Percentiles rank a stretch among this genome's conserved stretches.
Conservation (phyloP, 2,888 invertebrate species). For the Loripinus fragilis region DNA sequence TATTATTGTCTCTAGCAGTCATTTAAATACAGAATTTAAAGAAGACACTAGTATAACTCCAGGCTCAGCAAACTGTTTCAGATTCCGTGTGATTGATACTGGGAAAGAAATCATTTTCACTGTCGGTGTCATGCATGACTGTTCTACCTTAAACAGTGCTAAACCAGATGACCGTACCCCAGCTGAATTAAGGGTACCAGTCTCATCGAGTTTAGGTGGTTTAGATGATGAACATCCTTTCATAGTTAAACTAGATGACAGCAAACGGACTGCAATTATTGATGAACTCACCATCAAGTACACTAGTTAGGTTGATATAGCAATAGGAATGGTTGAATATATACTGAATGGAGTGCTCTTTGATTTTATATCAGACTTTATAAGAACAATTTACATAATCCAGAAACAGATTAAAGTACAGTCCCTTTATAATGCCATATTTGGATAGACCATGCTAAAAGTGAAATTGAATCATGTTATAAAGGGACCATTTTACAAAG, state of each 20-base stretch:
- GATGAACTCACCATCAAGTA: slow-evolving; percentile 77
- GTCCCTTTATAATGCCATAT: too few relatives aligned
- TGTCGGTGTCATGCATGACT: slow-evolving; percentile 73
- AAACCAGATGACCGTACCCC: slow-evolving; percentile 61
- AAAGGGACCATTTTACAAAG: too few relatives aligned
- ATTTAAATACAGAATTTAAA: slow-evolving; percentile 55
- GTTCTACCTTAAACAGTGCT: slow-evolving; percentile 73
- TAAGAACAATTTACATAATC: too few relatives aligned
- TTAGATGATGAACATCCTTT: slow-evolving; percentile 70
- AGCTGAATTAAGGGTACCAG: slow-evolving; percentile 61
- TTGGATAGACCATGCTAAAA: too few relatives aligned
- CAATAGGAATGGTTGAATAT: too few relatives aligned
- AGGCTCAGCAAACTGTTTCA: slow-evolving; percentile 72
- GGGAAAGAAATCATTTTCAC: slow-evolving; percentile 66
- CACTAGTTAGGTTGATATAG: not conserved
- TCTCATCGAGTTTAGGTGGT: slow-evolving; percentile 63
- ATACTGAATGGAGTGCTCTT: too few relatives aligned
- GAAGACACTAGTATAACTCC: slow-evolving; percentile 70
- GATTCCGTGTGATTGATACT: slow-evolving; percentile 72
- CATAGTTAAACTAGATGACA: slow-evolving; percentile 76
- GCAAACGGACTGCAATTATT: slow-evolving; percentile 72
- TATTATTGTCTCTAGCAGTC: slow-evolving; percentile 66
- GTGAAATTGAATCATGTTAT: too few relatives aligned
- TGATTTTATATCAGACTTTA: too few relatives aligned
- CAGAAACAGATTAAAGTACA: too few relatives aligned